A percentile compares a stretch with the other conserved stretches of the same genome.
Evolutionary conservation across 1,140 invertebrate genomes (phyloP).

Genomic region (Centruroides sculpturatus): DNA sequence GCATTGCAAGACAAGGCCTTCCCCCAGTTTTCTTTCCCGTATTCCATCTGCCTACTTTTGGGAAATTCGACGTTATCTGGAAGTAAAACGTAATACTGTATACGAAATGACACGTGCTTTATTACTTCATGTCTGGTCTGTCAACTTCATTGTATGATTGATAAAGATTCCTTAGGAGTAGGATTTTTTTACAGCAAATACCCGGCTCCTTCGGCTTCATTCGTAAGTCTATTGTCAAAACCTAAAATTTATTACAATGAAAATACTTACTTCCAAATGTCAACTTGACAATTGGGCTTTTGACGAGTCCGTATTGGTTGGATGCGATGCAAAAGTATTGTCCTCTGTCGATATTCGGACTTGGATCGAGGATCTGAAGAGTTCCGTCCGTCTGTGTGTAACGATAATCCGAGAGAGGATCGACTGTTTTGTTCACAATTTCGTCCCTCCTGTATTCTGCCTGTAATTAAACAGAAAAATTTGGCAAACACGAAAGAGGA

Average conservation of each 20-base stretch:
- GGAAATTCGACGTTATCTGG: no score
- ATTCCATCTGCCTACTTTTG: no score
- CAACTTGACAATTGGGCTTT: conserved; percentile 69
- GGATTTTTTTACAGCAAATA: no score
- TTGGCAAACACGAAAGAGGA: background rate
- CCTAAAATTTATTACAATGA: no score
- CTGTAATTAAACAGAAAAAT: conserved; percentile 33
- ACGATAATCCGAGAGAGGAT: conserved; percentile 53
- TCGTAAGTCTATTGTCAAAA: no score
- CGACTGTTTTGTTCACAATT: conserved; percentile 46
- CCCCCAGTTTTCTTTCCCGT: conserved; percentile 79
- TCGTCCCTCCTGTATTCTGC: conserved; percentile 58
- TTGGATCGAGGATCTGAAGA: conserved; percentile 71
- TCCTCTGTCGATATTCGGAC: conserved; percentile 56
- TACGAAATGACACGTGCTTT: no score
- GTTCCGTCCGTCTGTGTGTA: conserved; percentile 80
- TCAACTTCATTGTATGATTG: conserved; percentile 4
- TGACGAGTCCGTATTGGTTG: conserved; percentile 74
- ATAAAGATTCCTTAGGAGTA: no score
- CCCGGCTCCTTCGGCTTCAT: no score
- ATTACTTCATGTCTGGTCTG: no score
- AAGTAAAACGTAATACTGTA: no score
- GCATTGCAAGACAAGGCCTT: conserved; percentile 83
- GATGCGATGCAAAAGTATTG: conserved; percentile 79
- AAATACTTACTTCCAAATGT: conserved; percentile 55